Evolutionary conservation across 2,797 vertebrate species (phyloP).

Genomic region (Limosa lapponica): DNA sequence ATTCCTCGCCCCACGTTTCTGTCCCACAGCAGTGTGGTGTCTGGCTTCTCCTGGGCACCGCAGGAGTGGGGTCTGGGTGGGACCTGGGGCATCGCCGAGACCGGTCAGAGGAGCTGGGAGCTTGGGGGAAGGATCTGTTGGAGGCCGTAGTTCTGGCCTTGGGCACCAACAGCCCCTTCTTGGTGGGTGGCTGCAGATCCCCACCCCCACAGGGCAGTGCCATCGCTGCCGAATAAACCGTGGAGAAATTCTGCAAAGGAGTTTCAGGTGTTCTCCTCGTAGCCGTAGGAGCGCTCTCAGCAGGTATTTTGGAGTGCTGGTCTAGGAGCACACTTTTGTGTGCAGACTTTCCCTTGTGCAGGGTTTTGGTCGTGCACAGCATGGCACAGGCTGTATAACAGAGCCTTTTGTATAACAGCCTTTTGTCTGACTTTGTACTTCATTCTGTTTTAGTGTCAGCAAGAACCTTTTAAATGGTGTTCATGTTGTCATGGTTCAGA

Average conservation of each 20-base stretch:
- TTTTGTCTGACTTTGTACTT: not conserved
- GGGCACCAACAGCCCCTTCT: rapidly evolving
- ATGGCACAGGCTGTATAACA: rapidly evolving
- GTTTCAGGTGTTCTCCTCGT: rapidly evolving
- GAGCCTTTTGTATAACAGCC: not conserved
- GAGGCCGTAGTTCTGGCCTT: not conserved
- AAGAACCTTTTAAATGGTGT: not conserved
- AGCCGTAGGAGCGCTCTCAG: not conserved
- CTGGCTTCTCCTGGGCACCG: not conserved
- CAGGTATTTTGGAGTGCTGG: not conserved
- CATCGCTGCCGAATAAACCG: rapidly evolving
- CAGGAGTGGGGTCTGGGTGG: not conserved
- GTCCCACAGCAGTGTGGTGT: too few species aligned
- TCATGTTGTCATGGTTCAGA: not conserved
- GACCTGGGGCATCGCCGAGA: rapidly evolving
- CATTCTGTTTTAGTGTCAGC: not conserved
- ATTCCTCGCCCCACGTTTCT: rapidly evolving
- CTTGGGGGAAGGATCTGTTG: not conserved
- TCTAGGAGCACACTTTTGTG: not conserved
- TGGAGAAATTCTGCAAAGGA: not conserved
- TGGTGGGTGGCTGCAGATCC: not conserved
- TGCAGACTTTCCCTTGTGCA: not conserved
- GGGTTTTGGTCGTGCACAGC: not conserved
- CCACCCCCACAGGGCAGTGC: rapidly evolving
- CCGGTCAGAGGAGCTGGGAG: not conserved